Percentiles rank a stretch among this genome's conserved stretches.
phyloP scores from a whole-genome alignment of 2,888 invertebrate species.

The Rhamnusium bicolor region DNA sequence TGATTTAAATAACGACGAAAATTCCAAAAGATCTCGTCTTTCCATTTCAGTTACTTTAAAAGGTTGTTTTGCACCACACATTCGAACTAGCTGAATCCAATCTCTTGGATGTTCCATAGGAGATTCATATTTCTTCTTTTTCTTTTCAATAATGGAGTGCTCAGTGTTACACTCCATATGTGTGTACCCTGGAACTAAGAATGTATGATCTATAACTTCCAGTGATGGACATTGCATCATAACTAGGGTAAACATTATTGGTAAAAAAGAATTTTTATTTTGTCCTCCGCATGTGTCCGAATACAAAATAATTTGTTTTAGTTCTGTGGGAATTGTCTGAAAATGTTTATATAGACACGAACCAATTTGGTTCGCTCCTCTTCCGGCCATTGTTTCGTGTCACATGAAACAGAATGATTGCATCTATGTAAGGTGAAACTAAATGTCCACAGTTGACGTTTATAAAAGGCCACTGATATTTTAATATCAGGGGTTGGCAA shows the following conservation, averaged over 20 bases:
- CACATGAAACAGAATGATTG: constrained; percentile 54
- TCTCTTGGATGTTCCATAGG: constrained; percentile 42
- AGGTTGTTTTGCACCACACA: background rate
- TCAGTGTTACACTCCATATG: constrained; percentile 45
- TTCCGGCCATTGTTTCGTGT: constrained; percentile 55
- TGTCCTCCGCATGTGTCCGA: constrained; percentile 45
- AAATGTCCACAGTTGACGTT: constrained; percentile 58
- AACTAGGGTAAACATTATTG: constrained; percentile 23
- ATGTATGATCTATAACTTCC: constrained; percentile 37
- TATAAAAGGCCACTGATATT: constrained; percentile 59
- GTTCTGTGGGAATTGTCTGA: background rate
- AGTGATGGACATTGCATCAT: background rate
- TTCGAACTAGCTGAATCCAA: constrained; percentile 38
- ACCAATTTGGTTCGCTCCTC: constrained; percentile 56
- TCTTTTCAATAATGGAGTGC: constrained; percentile 43
- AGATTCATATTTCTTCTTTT: constrained; percentile 34
- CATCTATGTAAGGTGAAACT: constrained; percentile 57
- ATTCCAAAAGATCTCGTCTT: constrained; percentile 25
- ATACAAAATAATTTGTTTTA: constrained; percentile 33
- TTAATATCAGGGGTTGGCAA: constrained; percentile 56
- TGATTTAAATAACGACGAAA: constrained; percentile 23
- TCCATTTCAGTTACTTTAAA: constrained; percentile 35
- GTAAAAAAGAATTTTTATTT: constrained; percentile 42
- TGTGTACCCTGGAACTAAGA: constrained; percentile 42
- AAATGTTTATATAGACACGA: constrained; percentile 42